Evolutionary conservation across 2,888 invertebrate genomes (phyloP).

Genomic region (Zygaena filipendulae): DNA sequence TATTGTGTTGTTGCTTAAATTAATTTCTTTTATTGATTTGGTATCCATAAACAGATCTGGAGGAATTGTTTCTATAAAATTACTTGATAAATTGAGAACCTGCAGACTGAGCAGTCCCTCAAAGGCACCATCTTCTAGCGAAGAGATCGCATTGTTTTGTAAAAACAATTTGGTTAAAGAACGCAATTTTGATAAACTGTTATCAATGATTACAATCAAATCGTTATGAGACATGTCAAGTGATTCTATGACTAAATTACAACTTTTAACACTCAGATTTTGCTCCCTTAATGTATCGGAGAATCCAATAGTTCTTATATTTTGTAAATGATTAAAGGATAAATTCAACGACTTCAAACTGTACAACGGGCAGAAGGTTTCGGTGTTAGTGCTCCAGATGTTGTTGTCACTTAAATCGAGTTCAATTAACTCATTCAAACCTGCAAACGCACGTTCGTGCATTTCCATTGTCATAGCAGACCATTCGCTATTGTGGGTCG

Average conservation of each 20-base stretch:
- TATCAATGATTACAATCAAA: slow-evolving; percentile 75
- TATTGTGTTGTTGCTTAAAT: slow-evolving; percentile 81
- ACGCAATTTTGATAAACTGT: slow-evolving; percentile 75
- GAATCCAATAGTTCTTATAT: slow-evolving; percentile 77
- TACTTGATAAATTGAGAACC: slow-evolving; percentile 82
- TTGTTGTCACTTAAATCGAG: slow-evolving; percentile 81
- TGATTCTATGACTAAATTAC: slow-evolving; percentile 74
- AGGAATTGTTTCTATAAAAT: slow-evolving; percentile 79
- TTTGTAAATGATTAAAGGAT: slow-evolving; percentile 82
- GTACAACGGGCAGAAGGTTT: slow-evolving; percentile 77
- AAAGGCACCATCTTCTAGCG: slow-evolving; percentile 78
- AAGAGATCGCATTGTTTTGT: slow-evolving; percentile 80
- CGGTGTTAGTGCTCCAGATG: slow-evolving; percentile 78
- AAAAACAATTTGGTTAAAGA: slow-evolving; percentile 75
- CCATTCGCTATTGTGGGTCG: slow-evolving; percentile 83
- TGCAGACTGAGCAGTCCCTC: slow-evolving; percentile 74
- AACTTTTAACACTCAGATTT: slow-evolving; percentile 70
- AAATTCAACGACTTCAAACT: slow-evolving; percentile 77
- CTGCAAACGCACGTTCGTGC: slow-evolving; percentile 74
- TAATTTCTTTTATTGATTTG: slow-evolving; percentile 73
- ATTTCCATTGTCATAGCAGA: slow-evolving; percentile 81
- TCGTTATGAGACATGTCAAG: slow-evolving; percentile 82
- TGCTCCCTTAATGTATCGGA: slow-evolving; percentile 73
- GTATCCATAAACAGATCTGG: slow-evolving; percentile 78
- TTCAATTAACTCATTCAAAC: slow-evolving; percentile 73